These are phyloP conservation scores for Lophura swinhoii DNA, from an alignment of 2,797 vertebrate genomes.

Conservation along the genomic window DNA sequence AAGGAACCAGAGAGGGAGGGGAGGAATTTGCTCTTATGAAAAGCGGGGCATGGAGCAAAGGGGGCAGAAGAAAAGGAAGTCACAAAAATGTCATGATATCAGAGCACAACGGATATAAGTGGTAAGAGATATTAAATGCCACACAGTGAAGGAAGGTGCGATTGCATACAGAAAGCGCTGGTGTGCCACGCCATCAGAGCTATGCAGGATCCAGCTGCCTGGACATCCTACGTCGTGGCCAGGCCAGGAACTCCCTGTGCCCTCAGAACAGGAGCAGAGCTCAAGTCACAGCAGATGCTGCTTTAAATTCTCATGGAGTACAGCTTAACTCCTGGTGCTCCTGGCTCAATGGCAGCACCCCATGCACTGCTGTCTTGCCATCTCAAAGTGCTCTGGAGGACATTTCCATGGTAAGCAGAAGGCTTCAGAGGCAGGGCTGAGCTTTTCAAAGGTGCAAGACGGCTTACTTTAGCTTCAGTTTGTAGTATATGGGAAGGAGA, in stretches of 20 bases:
- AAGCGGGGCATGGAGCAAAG: constrained; percentile 26
- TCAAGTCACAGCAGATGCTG: not conserved
- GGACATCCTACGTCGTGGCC: not conserved
- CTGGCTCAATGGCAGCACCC: not conserved
- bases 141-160: not conserved
- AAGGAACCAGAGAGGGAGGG: not conserved
- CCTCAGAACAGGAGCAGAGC: not conserved
- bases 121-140: not conserved
- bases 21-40: not conserved
- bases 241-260: not conserved
- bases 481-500: not conserved
- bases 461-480: not conserved
- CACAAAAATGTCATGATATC: not conserved
- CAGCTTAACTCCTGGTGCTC: rapidly evolving
- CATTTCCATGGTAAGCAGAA: not conserved
- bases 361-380: rapidly evolving
- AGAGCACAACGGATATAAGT: not conserved
- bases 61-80: not conserved
- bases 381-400: not conserved
- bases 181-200: not conserved
- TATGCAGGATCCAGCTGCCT: not conserved
- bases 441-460: not conserved
- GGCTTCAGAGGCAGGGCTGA: not conserved
- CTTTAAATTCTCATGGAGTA: not conserved
- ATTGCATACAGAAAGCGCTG: rapidly evolving